Evolutionary conservation across 2,797 vertebrate species (phyloP), one percentile per base, ranked within the genome.

Genomic region (Melanotaenia maccullochi): DNA sequence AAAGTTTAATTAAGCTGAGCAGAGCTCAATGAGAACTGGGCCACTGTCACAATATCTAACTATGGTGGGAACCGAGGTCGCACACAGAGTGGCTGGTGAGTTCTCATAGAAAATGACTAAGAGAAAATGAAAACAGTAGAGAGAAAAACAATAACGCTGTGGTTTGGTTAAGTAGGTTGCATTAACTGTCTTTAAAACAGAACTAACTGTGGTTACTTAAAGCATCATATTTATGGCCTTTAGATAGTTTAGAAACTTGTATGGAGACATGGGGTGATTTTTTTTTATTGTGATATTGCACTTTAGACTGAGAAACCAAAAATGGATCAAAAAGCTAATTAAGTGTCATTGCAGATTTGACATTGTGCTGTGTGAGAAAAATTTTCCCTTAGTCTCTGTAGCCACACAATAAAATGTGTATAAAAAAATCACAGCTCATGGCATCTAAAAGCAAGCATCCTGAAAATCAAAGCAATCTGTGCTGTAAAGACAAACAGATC

Each of bases 21-120:
- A n/a, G 33, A 62, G 57, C 56, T 72, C 40, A 60, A 65, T 76
- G 80, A 76, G 86, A 90, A 90, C 76, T 73, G 65, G 77, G 81
- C 78, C 82, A 68, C 55, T 69, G 68, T 77, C 79, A 83, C 77
- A 61, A 30, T 61, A 40, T 81, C 78, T 70, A 47, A 67, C 75
- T 60, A 73, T 47, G 70, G 57, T 86, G 86, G 82, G 83, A 92
- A 80, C 88, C 9, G 55, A 89, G 75, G 79, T 87, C 77, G 78
- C 54, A 2, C 42, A 65, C 54, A 44, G 71, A 74, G 67, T 38
- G 33, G 44, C 62, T 69, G 76, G 20, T 36, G 57, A 65, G 73
- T 90, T 93, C 84, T 91, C 82, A 85, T 75, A 68, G 72, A 65
- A 79, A 70, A 68, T 75, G 63, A 79, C 73, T 40, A 33, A 56